Conservation (phyloP, 1,140 invertebrate species). For the Polyergus mexicanus region DNA sequence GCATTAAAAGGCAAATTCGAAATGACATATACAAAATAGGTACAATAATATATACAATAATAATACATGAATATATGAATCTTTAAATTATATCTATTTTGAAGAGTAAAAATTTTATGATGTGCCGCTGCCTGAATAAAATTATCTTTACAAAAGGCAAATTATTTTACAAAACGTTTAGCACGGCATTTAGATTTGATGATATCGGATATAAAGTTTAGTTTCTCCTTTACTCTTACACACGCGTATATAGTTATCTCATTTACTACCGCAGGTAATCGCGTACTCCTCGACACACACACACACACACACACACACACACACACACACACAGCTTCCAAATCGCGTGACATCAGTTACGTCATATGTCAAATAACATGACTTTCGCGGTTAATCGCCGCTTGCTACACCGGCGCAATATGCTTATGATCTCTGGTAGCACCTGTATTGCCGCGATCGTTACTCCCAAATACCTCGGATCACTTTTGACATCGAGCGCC, state of each 20-base stretch:
- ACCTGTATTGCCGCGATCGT: conserved; percentile 69
- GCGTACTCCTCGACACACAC: conserved; percentile 50
- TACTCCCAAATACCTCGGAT: conserved; percentile 52
- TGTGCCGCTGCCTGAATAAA: background rate
- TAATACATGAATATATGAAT: background rate
- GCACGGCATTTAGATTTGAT: background rate
- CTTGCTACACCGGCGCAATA: conserved; percentile 32
- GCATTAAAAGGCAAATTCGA: too few species aligned
- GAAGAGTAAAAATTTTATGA: background rate
- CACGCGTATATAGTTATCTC: background rate
- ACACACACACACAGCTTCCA: conserved; percentile 55
- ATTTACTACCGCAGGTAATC: conserved; percentile 26
- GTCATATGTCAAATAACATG: conserved; percentile 31
- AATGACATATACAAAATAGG: background rate
- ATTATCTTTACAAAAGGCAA: background rate
- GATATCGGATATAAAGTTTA: background rate
- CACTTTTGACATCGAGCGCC: conserved; percentile 63
- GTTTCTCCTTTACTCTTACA: background rate
- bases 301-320: conserved; percentile 60
- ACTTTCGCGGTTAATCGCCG: conserved; percentile 51
- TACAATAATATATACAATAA: background rate
- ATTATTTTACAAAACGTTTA: background rate
- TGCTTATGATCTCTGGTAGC: conserved; percentile 68
- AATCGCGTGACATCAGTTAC: conserved; percentile 55
- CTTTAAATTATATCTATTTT: background rate